A percentile compares a stretch with the other conserved stretches of the same genome.
phyloP scores from a whole-genome alignment of 2,113 vertebrate genomes.

The Myiopsitta monachus region DNA sequence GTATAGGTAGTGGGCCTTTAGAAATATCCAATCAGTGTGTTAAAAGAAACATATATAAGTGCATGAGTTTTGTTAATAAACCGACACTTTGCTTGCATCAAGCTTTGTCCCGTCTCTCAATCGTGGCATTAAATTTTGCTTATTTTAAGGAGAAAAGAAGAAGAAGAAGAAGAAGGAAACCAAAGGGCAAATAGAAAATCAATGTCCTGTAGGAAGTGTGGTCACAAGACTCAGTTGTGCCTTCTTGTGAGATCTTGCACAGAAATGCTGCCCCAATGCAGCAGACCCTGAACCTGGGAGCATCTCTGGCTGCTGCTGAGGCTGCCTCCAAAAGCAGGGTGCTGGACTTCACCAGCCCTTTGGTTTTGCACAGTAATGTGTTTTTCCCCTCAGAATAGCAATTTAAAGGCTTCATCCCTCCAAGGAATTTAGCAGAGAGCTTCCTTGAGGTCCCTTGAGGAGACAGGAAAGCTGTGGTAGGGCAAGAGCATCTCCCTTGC shows the following conservation, averaged over 20 bases:
- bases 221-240: neutral
- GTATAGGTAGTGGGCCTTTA: too few relatives aligned
- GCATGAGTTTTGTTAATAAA: too few relatives aligned
- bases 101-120: too few relatives aligned
- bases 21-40: too few relatives aligned
- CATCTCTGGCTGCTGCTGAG: neutral
- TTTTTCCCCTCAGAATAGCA: neutral
- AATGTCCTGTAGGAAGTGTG: neutral
- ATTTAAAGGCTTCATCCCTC: neutral
- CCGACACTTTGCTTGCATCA: too few relatives aligned
- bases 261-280: neutral
- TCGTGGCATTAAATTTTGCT: too few relatives aligned
- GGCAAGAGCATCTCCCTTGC: fast-evolving
- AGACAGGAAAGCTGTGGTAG: neutral
- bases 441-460: fast-evolving
- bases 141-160: neutral
- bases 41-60: too few relatives aligned
- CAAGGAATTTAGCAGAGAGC: neutral
- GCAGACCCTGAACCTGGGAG: neutral
- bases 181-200: neutral
- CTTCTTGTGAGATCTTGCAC: neutral
- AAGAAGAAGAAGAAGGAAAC: neutral
- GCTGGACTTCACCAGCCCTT: neutral
- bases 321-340: neutral
- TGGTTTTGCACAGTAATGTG: neutral